A percentile compares a stretch with the other conserved stretches of the same genome.
Evolutionary conservation across 35 echinoderm and acorn worm species (phyloP).

Genomic region (Ophioderma brevispina): DNA sequence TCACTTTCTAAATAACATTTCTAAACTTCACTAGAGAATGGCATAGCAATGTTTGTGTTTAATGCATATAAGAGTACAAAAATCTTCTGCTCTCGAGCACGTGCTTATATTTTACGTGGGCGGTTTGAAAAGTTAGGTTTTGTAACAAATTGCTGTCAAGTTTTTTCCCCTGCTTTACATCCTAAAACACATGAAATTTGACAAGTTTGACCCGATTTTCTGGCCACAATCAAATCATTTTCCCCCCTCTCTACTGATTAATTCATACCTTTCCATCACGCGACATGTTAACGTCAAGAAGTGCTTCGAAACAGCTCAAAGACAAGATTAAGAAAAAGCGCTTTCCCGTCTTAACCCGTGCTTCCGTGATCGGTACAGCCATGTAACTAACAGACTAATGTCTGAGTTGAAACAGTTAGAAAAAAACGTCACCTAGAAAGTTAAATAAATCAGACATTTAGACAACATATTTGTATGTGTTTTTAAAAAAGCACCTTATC

Average conservation of each 20-base stretch:
- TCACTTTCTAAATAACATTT: too few species aligned
- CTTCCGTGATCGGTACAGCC: neutral
- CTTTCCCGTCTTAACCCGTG: neutral
- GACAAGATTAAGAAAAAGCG: neutral
- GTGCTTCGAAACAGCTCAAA: neutral
- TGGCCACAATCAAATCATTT: neutral
- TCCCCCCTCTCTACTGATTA: neutral
- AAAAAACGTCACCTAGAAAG: neutral
- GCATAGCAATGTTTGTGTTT: too few species aligned
- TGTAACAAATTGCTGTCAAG: too few species aligned
- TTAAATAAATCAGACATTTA: neutral
- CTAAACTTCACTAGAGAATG: too few species aligned
- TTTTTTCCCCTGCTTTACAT: neutral
- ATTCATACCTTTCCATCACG: neutral
- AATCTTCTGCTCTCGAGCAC: too few species aligned
- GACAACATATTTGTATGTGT: neutral
- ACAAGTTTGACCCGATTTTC: constrained; percentile 3
- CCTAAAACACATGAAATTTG: neutral
- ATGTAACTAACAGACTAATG: neutral
- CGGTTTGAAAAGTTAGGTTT: neutral
- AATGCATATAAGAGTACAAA: too few species aligned
- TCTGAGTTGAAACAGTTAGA: neutral
- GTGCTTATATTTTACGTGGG: too few species aligned
- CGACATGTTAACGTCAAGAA: neutral
- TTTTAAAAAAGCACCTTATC: too few species aligned